Percentiles rank a stretch among this genome's conserved stretches.
phyloP scores from a whole-genome alignment of 2,113 vertebrate genomes.

The Paracanthobrama guichenoti region DNA sequence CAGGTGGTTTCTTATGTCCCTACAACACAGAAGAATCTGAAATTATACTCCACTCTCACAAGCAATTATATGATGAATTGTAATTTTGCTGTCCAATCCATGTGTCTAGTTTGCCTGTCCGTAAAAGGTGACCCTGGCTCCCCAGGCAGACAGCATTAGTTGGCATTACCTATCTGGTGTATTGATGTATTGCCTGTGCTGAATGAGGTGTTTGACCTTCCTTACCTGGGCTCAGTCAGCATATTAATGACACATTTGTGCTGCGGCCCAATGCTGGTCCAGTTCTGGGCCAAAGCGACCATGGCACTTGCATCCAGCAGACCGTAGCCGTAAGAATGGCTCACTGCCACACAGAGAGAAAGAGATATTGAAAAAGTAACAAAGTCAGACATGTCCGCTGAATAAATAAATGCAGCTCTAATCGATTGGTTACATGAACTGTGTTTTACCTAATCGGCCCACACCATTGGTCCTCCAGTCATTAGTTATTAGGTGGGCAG shows the following conservation, averaged over 20 bases:
- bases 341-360: slow-evolving; percentile 78
- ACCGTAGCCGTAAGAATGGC: slow-evolving; percentile 94
- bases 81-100: neutral
- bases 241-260: slow-evolving; percentile 87
- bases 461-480: slow-evolving; percentile 95
- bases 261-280: slow-evolving; percentile 87
- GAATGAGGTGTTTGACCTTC: slow-evolving; percentile 31
- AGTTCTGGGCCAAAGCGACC: slow-evolving; percentile 91
- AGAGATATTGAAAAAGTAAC: slow-evolving; percentile 6
- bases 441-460: slow-evolving; percentile 85
- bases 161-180: slow-evolving; percentile 8
- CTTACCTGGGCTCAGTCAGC: slow-evolving; percentile 86
- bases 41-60: neutral
- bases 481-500: slow-evolving; percentile 85
- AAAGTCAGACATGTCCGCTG: slow-evolving; percentile 20
- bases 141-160: neutral
- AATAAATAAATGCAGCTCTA: slow-evolving; percentile 2
- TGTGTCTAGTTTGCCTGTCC: neutral
- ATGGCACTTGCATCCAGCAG: slow-evolving; percentile 90
- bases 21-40: slow-evolving; percentile 62
- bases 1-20: slow-evolving; percentile 88
- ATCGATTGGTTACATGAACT: neutral
- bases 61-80: neutral
- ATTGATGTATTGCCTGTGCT: neutral
- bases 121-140: neutral